phyloP scores from a whole-genome alignment of 2,888 invertebrate species.

The Mycalesis mineus region DNA sequence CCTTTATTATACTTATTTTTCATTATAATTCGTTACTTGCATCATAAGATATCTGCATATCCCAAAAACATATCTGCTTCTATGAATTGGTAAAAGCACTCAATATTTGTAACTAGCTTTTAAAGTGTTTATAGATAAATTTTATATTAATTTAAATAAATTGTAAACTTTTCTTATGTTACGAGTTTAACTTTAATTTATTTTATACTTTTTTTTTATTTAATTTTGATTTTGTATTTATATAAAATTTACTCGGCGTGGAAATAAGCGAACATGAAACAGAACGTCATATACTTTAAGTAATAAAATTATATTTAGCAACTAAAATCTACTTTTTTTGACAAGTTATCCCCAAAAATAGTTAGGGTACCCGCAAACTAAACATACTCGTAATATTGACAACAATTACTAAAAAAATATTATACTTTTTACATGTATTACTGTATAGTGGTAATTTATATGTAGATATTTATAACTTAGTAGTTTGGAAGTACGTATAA shows the following conservation, averaged over 20 bases:
- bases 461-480: background rate
- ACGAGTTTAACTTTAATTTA: background rate
- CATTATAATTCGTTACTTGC: background rate
- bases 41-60: conserved; percentile 45
- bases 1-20: background rate
- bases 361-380: background rate
- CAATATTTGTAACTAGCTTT: conserved; percentile 28
- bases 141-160: conserved; percentile 45
- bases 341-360: conserved; percentile 3
- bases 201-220: conserved; percentile 11
- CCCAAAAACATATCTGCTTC: conserved; percentile 66
- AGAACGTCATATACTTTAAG: conserved; percentile 19
- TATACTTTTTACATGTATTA: background rate
- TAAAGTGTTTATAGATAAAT: conserved; percentile 30
- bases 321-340: background rate
- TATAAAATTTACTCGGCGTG: conserved; percentile 1
- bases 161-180: conserved; percentile 18
- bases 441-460: background rate
- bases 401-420: background rate
- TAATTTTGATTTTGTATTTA: conserved; percentile 6
- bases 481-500: background rate
- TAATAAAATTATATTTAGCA: conserved; percentile 22
- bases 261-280: background rate
- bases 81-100: conserved; percentile 47
- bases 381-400: no score